phyloP scores from a whole-genome alignment of 2,797 vertebrate species.

The Lutjanus campechanus region DNA sequence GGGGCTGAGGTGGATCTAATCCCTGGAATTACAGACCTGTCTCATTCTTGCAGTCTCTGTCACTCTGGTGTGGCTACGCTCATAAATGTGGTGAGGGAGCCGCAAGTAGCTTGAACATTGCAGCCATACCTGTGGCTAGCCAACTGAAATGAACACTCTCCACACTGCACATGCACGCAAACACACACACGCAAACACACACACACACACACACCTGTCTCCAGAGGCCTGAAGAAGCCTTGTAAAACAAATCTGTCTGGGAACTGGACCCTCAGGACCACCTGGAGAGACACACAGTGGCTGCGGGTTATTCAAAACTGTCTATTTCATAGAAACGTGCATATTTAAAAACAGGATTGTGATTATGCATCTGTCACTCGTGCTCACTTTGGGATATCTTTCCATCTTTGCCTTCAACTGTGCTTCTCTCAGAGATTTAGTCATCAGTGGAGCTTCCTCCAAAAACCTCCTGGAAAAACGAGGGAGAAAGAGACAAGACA shows the following conservation, averaged over 20 bases:
- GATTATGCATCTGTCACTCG: neutral
- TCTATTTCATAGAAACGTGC: neutral
- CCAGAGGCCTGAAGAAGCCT: slow-evolving; percentile 93
- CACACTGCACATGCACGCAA: slow-evolving; percentile 4
- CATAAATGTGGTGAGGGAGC: slow-evolving; percentile 73
- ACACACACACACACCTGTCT: slow-evolving; percentile 89
- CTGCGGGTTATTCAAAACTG: neutral
- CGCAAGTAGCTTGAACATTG: slow-evolving; percentile 72
- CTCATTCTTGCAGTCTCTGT: slow-evolving; percentile 70
- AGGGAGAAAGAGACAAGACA: slow-evolving; percentile 16
- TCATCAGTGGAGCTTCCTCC: slow-evolving; percentile 94
- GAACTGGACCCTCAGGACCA: slow-evolving; percentile 93
- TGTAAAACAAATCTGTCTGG: slow-evolving; percentile 94
- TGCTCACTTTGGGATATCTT: slow-evolving; percentile 92
- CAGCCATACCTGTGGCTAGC: slow-evolving; percentile 82
- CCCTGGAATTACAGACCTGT: slow-evolving; percentile 73
- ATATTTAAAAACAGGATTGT: neutral
- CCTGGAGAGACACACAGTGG: slow-evolving; percentile 80
- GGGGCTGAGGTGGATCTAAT: slow-evolving; percentile 67
- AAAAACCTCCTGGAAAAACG: slow-evolving; percentile 85
- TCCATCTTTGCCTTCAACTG: slow-evolving; percentile 92
- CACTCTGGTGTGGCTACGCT: slow-evolving; percentile 74
- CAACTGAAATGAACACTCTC: slow-evolving; percentile 68
- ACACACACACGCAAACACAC: neutral
- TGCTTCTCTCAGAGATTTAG: slow-evolving; percentile 89